These are phyloP conservation scores for Theocolax elegans DNA, from an alignment of 1,140 invertebrate species.

Conservation along the genomic window DNA sequence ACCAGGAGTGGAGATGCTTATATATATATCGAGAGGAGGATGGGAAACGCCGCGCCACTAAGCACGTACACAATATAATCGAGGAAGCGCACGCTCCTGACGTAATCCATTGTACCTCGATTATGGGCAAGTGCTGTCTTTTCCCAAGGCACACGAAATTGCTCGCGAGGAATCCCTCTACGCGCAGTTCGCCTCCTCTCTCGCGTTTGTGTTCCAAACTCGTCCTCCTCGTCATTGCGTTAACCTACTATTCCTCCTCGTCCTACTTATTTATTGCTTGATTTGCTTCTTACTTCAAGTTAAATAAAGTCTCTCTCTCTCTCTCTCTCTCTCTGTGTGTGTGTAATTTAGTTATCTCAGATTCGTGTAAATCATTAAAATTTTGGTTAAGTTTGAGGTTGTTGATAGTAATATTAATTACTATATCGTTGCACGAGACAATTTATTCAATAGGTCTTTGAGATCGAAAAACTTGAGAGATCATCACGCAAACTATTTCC, in stretches of 20 bases:
- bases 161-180: not conserved
- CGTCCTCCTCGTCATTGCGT: no score
- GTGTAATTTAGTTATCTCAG: no score
- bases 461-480: no score
- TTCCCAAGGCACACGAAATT: not conserved
- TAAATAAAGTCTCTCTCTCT: not conserved
- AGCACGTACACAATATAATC: constrained; percentile 4
- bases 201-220: not conserved
- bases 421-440: no score
- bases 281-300: not conserved
- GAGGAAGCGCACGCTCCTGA: not conserved
- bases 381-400: no score
- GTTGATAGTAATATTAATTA: no score
- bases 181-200: not conserved
- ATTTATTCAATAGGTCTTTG: no score
- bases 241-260: no score
- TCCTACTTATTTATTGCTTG: no score
- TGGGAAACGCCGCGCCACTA: not conserved
- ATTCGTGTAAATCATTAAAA: no score
- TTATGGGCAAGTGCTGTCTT: not conserved
- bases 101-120: constrained; percentile 6
- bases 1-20: not conserved
- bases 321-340: not conserved
- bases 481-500: no score
- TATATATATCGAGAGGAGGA: not conserved